Conservation (phyloP, 2,888 invertebrate species). For the Lasioglossum zephyrum region DNA sequence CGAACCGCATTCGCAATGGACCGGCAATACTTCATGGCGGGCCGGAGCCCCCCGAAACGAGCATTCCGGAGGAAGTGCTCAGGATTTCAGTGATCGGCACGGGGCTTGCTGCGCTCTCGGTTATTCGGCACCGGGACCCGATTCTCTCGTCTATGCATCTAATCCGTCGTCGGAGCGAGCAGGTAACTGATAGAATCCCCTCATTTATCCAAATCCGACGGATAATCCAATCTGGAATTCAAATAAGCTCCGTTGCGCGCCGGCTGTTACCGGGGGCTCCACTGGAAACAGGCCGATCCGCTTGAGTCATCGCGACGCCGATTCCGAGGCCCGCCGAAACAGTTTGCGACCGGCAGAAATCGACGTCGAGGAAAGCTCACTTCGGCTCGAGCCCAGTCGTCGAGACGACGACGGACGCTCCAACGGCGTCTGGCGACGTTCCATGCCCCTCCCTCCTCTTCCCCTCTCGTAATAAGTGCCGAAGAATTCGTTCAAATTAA, state of each 20-base stretch:
- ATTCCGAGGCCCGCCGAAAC: slow-evolving; percentile 39
- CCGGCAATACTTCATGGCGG: not conserved
- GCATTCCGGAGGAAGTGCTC: slow-evolving; percentile 9
- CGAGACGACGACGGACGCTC: slow-evolving; percentile 54
- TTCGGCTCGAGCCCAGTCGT: slow-evolving; percentile 23
- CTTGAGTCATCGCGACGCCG: slow-evolving; percentile 38
- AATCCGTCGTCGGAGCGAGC: slow-evolving; percentile 58
- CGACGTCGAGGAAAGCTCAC: slow-evolving; percentile 32
- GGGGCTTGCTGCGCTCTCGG: slow-evolving; percentile 16
- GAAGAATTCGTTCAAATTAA: slow-evolving; percentile 80
- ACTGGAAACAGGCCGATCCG: slow-evolving; percentile 41
- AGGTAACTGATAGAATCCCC: slow-evolving; percentile 77
- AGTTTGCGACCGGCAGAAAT: slow-evolving; percentile 31
- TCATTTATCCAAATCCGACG: slow-evolving; percentile 80
- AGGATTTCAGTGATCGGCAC: slow-evolving; percentile 29
- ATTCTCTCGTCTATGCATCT: slow-evolving; percentile 59
- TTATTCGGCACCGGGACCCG: slow-evolving; percentile 30
- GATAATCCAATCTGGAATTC: slow-evolving; percentile 82
- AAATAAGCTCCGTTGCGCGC: slow-evolving; percentile 74
- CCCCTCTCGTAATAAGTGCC: slow-evolving; percentile 75
- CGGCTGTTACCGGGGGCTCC: slow-evolving; percentile 58
- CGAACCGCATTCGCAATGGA: not conserved
- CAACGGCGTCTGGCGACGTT: slow-evolving; percentile 62
- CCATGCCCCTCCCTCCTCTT: slow-evolving; percentile 39
- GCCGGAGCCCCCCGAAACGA: not conserved